Percentiles rank a stretch among this genome's conserved stretches.
phyloP scores from a whole-genome alignment of 92 coral and sea anemone species.

The Epizoanthus rinbou region DNA sequence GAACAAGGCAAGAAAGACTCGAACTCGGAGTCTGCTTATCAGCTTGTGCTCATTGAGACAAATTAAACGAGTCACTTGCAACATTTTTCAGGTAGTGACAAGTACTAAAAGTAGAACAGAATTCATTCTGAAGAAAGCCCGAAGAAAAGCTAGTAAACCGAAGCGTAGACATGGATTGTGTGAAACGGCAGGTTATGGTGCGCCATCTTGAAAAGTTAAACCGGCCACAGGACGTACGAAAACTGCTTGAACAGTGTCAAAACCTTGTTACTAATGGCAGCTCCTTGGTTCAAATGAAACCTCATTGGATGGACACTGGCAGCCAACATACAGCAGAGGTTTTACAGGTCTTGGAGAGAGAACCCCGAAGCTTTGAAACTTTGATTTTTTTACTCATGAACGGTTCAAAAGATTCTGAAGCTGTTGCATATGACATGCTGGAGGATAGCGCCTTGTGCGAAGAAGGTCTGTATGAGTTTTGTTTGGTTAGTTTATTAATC shows the following conservation, averaged over 20 bases:
- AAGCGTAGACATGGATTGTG: not conserved
- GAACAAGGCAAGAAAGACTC: too few relatives aligned
- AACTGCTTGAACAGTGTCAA: constrained; percentile 8
- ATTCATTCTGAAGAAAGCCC: not conserved
- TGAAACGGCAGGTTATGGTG: not conserved
- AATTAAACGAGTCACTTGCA: too few relatives aligned
- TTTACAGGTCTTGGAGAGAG: constrained; percentile 31
- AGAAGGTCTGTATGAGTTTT: constrained; percentile 6
- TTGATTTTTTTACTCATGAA: constrained; percentile 15
- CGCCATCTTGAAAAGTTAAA: constrained; percentile 41
- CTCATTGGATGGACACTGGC: constrained; percentile 10
- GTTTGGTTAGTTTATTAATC: too few relatives aligned
- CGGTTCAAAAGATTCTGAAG: constrained; percentile 16
- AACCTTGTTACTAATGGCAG: constrained; percentile 23
- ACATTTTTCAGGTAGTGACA: too few relatives aligned
- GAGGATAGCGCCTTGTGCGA: constrained; percentile 26
- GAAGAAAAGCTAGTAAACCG: not conserved
- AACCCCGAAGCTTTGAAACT: constrained; percentile 31
- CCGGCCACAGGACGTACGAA: not conserved
- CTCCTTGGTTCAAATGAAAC: constrained; percentile 25
- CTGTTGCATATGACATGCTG: constrained; percentile 23
- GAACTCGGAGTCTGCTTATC: too few relatives aligned
- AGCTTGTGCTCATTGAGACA: too few relatives aligned
- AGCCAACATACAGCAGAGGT: constrained; percentile 2
- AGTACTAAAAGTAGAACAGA: not conserved